These are phyloP conservation scores for Drosophila sp. DNA, from an alignment of 1,140 invertebrate species.

Conservation along the genomic window DNA sequence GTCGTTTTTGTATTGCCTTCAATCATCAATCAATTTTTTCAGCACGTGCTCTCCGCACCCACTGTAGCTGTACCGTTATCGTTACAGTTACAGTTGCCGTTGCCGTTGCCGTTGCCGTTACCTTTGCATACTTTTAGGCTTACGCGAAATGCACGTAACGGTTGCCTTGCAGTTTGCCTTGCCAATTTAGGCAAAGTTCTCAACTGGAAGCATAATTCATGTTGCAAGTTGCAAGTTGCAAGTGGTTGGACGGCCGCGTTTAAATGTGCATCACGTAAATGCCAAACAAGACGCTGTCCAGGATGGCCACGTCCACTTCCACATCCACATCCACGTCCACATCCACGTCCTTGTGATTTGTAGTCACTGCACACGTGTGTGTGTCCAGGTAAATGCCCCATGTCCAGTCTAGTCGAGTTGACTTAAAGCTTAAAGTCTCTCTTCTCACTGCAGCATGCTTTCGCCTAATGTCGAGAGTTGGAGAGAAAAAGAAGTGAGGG, in stretches of 20 bases:
- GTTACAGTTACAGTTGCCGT: background rate
- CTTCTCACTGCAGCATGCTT: constrained; percentile 41
- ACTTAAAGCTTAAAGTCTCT: constrained; percentile 42
- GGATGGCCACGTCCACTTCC: constrained; percentile 18
- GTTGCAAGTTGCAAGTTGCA: constrained; percentile 53
- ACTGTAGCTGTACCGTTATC: constrained; percentile 14
- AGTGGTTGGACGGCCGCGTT: constrained; percentile 54
- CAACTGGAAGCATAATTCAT: constrained; percentile 73
- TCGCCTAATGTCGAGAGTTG: constrained; percentile 49
- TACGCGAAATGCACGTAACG: constrained; percentile 60
- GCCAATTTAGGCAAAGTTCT: constrained; percentile 72
- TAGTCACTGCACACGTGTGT: constrained; percentile 42
- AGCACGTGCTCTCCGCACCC: constrained; percentile 59
- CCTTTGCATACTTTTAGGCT: constrained; percentile 69
- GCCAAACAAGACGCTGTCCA: constrained; percentile 70
- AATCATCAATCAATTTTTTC: constrained; percentile 77
- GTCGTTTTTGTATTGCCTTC: constrained; percentile 64
- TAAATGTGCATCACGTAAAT: constrained; percentile 80
- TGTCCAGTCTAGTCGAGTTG: constrained; percentile 38
- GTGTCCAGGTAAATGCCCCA: constrained; percentile 48
- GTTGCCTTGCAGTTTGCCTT: constrained; percentile 63
- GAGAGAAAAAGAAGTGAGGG: background rate
- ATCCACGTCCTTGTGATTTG: constrained; percentile 55
- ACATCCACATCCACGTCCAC: background rate
- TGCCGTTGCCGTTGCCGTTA: constrained; percentile 28